Evolutionary conservation across 2,113 vertebrate species (phyloP).

Genomic region (Sander vitreus): DNA sequence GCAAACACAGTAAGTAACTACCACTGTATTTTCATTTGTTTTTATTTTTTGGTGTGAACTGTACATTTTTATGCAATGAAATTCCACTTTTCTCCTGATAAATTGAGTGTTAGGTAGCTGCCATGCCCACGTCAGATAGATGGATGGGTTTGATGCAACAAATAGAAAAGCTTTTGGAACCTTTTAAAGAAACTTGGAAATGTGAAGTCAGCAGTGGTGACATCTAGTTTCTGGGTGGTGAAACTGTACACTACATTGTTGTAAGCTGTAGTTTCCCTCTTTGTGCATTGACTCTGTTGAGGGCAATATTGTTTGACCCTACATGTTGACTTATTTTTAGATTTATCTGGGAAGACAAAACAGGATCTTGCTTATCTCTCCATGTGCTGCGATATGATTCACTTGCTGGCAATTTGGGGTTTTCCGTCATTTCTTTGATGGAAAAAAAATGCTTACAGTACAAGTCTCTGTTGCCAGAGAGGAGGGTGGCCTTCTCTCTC

Average conservation of each 20-base stretch:
- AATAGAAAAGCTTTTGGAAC: not conserved
- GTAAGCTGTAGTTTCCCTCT: slow-evolving; percentile 4
- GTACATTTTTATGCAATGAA: not conserved
- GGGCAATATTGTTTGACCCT: not conserved
- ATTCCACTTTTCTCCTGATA: slow-evolving; percentile 1
- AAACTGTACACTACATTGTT: slow-evolving; percentile 21
- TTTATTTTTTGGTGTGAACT: not conserved
- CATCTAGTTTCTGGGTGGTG: slow-evolving; percentile 32
- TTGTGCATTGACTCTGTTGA: not conserved
- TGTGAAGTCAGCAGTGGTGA: slow-evolving; percentile 13
- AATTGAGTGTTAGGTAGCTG: not conserved
- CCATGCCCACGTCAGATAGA: slow-evolving; percentile 2
- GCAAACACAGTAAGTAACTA: slow-evolving; percentile 69
- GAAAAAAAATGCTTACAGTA: slow-evolving; percentile 15
- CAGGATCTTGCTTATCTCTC: not conserved
- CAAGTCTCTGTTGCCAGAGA: slow-evolving; percentile 21
- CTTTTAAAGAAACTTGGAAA: slow-evolving; percentile 22
- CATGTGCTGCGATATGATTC: slow-evolving; percentile 25
- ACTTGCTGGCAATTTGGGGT: slow-evolving; percentile 22
- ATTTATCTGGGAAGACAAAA: not conserved
- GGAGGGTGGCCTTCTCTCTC: slow-evolving; percentile 33
- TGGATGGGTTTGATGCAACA: slow-evolving; percentile 10
- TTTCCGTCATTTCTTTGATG: slow-evolving; percentile 37
- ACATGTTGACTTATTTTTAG: not conserved
- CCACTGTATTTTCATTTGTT: not conserved